Conservation (phyloP, 2,797 vertebrate genomes). For the Sebastes elongatus region DNA sequence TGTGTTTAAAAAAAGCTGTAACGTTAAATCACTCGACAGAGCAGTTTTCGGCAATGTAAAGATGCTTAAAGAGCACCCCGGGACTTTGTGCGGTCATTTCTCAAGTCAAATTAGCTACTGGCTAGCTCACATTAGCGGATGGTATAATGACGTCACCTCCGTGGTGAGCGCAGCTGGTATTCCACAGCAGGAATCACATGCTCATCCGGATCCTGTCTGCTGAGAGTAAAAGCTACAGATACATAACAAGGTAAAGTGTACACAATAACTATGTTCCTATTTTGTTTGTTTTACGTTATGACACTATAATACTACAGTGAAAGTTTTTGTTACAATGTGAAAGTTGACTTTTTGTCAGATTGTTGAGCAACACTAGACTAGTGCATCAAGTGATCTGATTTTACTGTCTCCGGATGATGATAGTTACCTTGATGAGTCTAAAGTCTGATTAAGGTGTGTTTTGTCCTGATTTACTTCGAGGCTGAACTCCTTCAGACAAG, state of each 20-base stretch:
- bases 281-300: background rate
- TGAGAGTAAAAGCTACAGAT: conserved; percentile 7
- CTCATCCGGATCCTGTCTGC: background rate
- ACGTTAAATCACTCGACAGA: background rate
- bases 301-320: too few species aligned
- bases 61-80: rapidly evolving
- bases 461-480: background rate
- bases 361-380: background rate
- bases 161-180: background rate
- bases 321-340: background rate
- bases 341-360: background rate
- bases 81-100: background rate
- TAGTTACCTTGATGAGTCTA: conserved; percentile 67
- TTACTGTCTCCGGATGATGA: background rate
- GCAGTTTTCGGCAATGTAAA: background rate
- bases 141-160: background rate
- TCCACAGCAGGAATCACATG: conserved; percentile 52
- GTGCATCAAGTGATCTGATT: background rate
- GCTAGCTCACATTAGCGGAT: background rate
- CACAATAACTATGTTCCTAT: background rate
- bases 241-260: background rate
- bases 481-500: background rate
- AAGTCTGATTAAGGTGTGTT: conserved; percentile 79
- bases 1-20: background rate
- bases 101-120: background rate